Conservation (phyloP, 2,113 vertebrate species). For the Acrocephalus kingi region DNA sequence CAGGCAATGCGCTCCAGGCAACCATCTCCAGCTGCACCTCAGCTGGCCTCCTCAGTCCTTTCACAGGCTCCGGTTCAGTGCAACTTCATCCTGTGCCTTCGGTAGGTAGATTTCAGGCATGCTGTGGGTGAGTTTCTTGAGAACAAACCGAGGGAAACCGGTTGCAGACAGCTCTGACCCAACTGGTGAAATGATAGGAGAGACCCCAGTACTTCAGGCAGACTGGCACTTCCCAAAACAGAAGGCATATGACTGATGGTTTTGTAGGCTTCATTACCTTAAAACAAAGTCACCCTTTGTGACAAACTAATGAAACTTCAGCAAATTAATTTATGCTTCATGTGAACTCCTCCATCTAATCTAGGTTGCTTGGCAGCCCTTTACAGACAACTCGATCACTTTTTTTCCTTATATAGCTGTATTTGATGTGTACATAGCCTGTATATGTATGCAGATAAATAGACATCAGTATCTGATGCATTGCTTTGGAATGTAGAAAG, state of each 20-base stretch:
- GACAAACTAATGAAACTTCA: not conserved
- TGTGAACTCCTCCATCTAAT: not conserved
- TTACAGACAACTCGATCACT: accelerated
- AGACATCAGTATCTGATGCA: too few species aligned
- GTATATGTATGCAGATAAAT: accelerated
- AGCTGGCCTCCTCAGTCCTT: not conserved
- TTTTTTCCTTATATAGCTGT: not conserved
- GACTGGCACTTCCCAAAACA: not conserved
- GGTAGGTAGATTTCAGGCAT: not conserved
- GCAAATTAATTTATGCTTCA: not conserved
- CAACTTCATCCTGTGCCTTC: not conserved
- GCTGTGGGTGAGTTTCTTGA: not conserved
- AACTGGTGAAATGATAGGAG: not conserved
- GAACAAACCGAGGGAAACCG: not conserved
- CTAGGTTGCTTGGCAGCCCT: not conserved
- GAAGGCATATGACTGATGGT: accelerated
- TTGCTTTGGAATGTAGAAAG: not conserved
- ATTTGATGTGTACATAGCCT: not conserved
- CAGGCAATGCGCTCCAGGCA: not conserved
- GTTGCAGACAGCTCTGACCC: not conserved
- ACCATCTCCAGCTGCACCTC: not conserved
- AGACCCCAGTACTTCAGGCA: not conserved
- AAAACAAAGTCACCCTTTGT: not conserved
- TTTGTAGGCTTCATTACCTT: not conserved
- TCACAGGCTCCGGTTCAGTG: not conserved